Evolutionary conservation across 2,888 invertebrate species (phyloP), one percentile per base, ranked within the genome.

Genomic region (Ypsolopha scabrella): DNA sequence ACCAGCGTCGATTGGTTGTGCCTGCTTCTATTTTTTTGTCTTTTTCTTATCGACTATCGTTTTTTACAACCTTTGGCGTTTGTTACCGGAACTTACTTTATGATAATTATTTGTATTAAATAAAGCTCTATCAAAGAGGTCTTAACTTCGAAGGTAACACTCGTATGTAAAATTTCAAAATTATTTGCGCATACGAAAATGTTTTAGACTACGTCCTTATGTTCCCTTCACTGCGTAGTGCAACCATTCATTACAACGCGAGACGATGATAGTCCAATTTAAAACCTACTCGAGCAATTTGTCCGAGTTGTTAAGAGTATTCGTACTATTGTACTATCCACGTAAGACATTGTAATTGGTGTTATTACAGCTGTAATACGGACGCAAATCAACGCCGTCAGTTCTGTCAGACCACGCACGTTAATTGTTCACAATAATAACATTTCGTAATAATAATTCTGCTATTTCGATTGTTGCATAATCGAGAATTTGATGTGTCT

Each of bases 371-470:
- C n/a, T 35, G 41, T 48, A 37, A 11, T 48, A 37, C 45, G 34
- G 11, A 45, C 48, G 34, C 43, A 24, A 50, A 43, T 48, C 48
- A 37, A 50, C 14, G 43, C 41, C 43, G 47, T 48, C 49, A 46
- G 49, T 36, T 13, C 45, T 53, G 53, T 48, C 55, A 55, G 51
- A 50, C 53, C 47, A 51, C 39, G 52, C 52, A 51, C 48, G 54
- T 52, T 55, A 57, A 57, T 60, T 57, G 56, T 55, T 53, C 50
- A 51, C 63, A 69, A 70, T 68, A 60, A 65, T 61, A 38, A 36
- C 56, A 63, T 76, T 70, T 71, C 61, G 72, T 67, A 75, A 77
- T 64, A 56, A 54, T 58, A 61, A 58, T 62, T 65, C 39, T 13
- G 8, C 24, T 13, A 35, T 14, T 50, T 14, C 43, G 41, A 43